Evolutionary conservation across 2,113 vertebrate species (phyloP), one percentile per base, ranked within the genome.

Genomic region (Bubalus kerabau): DNA sequence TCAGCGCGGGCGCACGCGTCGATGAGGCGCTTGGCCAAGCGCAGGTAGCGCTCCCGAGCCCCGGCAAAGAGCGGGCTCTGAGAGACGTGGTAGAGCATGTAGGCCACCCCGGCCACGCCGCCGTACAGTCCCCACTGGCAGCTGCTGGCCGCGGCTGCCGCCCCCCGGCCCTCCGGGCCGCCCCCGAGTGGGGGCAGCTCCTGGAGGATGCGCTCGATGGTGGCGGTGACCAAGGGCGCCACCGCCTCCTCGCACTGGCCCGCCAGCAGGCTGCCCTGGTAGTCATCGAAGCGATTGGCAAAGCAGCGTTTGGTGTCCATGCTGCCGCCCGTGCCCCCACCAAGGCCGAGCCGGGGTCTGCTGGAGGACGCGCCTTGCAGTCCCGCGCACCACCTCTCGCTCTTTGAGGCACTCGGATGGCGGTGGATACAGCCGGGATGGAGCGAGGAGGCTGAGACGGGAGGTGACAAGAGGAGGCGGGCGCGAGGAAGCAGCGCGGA

Each of bases 281-380:
- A 99, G 99, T 99, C 99, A 91, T 99, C 99, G 98, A 99, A 99
- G 98, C 98, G 99, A 98, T 99, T 99, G 46, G 99, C 98, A 97
- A 99, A 99, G 98, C 99, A 99, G 96, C 99, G 99, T 94, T 98
- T 98, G 99, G 98, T 99, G 98, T 99, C 99, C 99, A 99, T 99
- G 87, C 82, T 60, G 95, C 76, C n/a, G 76, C 80, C 48, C 8
- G 95, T 80, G 95, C n/a, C 81, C 95, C 92, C 5, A 13, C 67
- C 89, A 56, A 52, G 11, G 91, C 91, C 56, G 81, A 92, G 84
- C 59, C 67, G 50, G 87, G 86, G 96, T 93, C 93, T 46, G 84
- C 90, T 83, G 36, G 90, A 94, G 89, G 93, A 94, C 10, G 82
- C 83, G 71, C 93, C 71, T 87, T 87, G 93, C 21, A 60, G 90